These are phyloP conservation scores for Corythoichthys haematopterus DNA, from an alignment of 2,113 vertebrate species.

Conservation along the genomic window DNA sequence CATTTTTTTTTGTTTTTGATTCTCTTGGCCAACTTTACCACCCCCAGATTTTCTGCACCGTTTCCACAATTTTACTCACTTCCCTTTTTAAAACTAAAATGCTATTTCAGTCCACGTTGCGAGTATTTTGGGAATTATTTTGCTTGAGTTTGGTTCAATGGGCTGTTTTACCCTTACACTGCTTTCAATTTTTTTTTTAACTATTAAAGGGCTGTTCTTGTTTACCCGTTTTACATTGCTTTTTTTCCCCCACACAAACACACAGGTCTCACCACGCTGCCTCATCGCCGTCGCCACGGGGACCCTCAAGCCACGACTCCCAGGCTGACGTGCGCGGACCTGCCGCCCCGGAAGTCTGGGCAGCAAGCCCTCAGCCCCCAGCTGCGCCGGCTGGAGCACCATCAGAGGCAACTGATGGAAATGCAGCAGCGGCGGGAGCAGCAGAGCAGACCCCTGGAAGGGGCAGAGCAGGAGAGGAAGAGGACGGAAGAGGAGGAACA, in stretches of 20 bases:
- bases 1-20: conserved; percentile 21
- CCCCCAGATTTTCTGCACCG: conserved; percentile 21
- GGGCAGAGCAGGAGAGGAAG: conserved; percentile 54
- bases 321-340: conserved; percentile 58
- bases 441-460: conserved; percentile 50
- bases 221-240: conserved; percentile 33
- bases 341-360: conserved; percentile 54
- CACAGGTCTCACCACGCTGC: conserved; percentile 53
- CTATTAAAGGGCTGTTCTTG: neutral
- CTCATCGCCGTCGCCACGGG: conserved; percentile 43
- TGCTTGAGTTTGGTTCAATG: conserved; percentile 19
- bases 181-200: conserved; percentile 1
- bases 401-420: conserved; percentile 68
- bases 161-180: conserved; percentile 23
- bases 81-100: neutral
- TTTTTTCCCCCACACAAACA: conserved; percentile 40
- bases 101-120: neutral
- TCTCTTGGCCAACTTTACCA: conserved; percentile 37
- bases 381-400: conserved; percentile 68
- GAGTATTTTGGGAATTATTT: neutral
- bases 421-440: conserved; percentile 66
- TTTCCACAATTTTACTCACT: neutral
- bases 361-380: conserved; percentile 56
- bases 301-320: conserved; percentile 33
- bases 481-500: conserved; percentile 43